These are phyloP conservation scores for Alosa alosa DNA, from an alignment of 2,113 vertebrate genomes.

Conservation along the genomic window DNA sequence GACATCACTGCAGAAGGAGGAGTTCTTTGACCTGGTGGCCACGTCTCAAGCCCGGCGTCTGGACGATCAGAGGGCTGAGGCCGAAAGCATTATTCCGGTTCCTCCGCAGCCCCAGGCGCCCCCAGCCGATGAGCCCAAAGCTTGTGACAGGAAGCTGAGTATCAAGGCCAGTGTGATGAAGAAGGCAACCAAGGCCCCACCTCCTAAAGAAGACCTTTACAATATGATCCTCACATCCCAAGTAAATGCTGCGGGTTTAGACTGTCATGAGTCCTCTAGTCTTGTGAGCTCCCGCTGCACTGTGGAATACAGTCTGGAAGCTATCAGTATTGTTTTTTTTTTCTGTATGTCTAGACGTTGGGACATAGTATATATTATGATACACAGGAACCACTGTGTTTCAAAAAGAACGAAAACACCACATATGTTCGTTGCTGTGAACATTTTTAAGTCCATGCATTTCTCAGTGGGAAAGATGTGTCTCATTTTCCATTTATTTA, in stretches of 20 bases:
- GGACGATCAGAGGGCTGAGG: constrained; percentile 80
- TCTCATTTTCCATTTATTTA: background rate
- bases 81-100: constrained; percentile 46
- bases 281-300: background rate
- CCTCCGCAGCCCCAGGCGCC: background rate
- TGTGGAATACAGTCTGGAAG: background rate
- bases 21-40: constrained; percentile 83
- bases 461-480: background rate
- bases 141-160: constrained; percentile 64
- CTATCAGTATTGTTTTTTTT: background rate
- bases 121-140: constrained; percentile 41
- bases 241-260: constrained; percentile 55
- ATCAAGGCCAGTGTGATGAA: constrained; percentile 59
- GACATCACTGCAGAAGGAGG: constrained; percentile 83
- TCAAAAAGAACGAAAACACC: background rate
- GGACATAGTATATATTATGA: background rate
- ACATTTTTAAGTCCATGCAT: background rate
- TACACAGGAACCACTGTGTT: background rate
- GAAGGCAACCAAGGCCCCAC: constrained; percentile 45
- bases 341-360: no score
- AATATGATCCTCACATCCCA: constrained; percentile 82
- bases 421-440: background rate
- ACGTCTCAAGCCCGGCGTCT: constrained; percentile 79
- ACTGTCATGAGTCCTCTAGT: background rate
- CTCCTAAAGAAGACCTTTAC: constrained; percentile 81